These are phyloP conservation scores for Maniola jurtina DNA, from an alignment of 1,140 invertebrate species.

Conservation along the genomic window DNA sequence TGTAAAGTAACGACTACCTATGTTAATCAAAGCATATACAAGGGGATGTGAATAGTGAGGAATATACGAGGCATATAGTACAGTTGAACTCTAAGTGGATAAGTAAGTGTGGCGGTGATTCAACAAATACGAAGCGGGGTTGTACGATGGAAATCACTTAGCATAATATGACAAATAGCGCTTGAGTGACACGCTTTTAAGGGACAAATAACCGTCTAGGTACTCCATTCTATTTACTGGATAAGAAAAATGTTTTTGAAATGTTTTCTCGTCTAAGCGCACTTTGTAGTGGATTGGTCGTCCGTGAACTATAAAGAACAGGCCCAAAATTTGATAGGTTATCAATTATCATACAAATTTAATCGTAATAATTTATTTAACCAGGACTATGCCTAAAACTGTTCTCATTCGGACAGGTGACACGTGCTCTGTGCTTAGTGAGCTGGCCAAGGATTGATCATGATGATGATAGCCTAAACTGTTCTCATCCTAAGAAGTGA, in stretches of 20 bases:
- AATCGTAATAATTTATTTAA: too few species aligned
- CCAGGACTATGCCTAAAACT: too few species aligned
- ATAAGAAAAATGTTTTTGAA: neutral
- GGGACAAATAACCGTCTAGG: constrained; percentile 2
- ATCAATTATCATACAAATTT: too few species aligned
- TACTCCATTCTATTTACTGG: neutral
- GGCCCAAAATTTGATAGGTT: too few species aligned
- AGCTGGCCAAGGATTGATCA: too few species aligned
- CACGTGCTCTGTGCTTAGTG: too few species aligned
- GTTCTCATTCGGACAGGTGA: too few species aligned
- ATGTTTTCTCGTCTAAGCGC: neutral
- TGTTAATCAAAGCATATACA: neutral
- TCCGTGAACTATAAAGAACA: too few species aligned
- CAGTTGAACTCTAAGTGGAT: constrained; percentile 11
- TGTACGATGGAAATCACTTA: constrained; percentile 52
- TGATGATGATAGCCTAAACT: too few species aligned
- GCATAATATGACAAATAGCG: constrained; percentile 51
- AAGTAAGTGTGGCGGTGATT: constrained; percentile 32
- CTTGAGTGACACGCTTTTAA: constrained; percentile 49
- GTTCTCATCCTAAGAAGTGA: too few species aligned
- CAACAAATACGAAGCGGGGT: constrained; percentile 38
- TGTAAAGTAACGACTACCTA: too few species aligned
- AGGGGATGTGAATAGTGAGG: neutral
- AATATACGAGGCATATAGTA: neutral
- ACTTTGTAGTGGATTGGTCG: too few species aligned